Conservation (phyloP, 2,888 invertebrate genomes). For the Coremacera marginata region DNA sequence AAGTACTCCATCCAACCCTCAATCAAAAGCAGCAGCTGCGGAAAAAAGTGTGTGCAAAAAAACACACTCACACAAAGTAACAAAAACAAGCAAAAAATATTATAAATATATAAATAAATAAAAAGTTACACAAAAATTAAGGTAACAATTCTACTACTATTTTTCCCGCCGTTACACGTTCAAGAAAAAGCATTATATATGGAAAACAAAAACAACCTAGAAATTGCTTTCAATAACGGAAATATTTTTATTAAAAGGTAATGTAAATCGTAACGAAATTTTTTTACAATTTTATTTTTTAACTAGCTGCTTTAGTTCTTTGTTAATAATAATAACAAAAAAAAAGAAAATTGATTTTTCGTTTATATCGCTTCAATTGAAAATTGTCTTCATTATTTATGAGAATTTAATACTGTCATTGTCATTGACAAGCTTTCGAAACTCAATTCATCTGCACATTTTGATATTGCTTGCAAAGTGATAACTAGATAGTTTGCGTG, state of each 20-base stretch:
- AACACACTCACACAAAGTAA: slow-evolving; percentile 8
- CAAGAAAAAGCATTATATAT: slow-evolving; percentile 62
- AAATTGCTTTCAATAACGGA: slow-evolving; percentile 69
- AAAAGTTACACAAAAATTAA: slow-evolving; percentile 8
- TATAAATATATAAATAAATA: too few relatives aligned
- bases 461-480: slow-evolving; percentile 9
- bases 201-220: slow-evolving; percentile 68
- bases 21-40: slow-evolving; percentile 7
- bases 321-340: too few relatives aligned
- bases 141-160: slow-evolving; percentile 24
- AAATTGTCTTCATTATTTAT: slow-evolving; percentile 2
- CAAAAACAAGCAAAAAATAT: slow-evolving; percentile 37
- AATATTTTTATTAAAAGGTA: slow-evolving; percentile 69
- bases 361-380: slow-evolving; percentile 21
- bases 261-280: slow-evolving; percentile 44
- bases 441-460: background rate
- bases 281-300: slow-evolving; percentile 26
- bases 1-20: slow-evolving; percentile 21
- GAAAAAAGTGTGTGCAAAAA: slow-evolving; percentile 26
- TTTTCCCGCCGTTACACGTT: slow-evolving; percentile 42
- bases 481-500: background rate
- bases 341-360: slow-evolving; percentile 10
- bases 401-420: background rate
- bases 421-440: background rate
- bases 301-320: too few relatives aligned